phyloP scores from a whole-genome alignment of 1,140 invertebrate genomes.

The Luehdorfia chinensis region DNA sequence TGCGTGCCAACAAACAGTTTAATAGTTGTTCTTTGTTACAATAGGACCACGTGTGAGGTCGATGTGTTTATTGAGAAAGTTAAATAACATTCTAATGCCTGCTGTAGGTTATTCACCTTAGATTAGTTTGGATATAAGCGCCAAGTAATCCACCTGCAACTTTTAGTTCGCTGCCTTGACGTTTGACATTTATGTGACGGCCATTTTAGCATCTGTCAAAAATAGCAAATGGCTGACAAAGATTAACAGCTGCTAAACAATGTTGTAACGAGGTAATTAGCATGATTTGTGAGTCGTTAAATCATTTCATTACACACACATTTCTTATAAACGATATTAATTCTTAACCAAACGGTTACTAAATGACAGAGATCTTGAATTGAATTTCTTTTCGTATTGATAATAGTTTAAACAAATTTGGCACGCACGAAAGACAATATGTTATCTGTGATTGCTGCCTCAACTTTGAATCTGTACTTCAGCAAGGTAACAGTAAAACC shows the following conservation, averaged over 20 bases:
- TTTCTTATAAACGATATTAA: too few relatives aligned
- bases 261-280: not conserved
- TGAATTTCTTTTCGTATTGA: too few relatives aligned
- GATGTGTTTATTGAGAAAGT: constrained; percentile 6
- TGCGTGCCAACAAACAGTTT: constrained; percentile 2
- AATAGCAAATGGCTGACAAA: constrained; percentile 3
- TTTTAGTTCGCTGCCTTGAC: not conserved
- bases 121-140: not conserved
- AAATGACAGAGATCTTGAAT: too few relatives aligned
- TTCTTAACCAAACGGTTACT: too few relatives aligned
- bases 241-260: constrained; percentile 2
- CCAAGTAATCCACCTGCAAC: too few relatives aligned
- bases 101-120: constrained; percentile 3
- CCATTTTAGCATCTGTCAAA: constrained; percentile 8
- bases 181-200: not conserved
- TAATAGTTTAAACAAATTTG: too few relatives aligned
- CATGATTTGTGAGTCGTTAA: too few relatives aligned
- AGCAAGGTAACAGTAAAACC: too few relatives aligned
- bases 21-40: not conserved
- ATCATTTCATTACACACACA: too few relatives aligned
- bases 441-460: too few relatives aligned
- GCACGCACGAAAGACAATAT: too few relatives aligned
- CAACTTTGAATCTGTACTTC: too few relatives aligned
- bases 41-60: not conserved
- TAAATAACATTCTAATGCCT: constrained; percentile 9